These are phyloP conservation scores for Silvanus unidentatus DNA, from an alignment of 2,888 invertebrate genomes.

Conservation along the genomic window DNA sequence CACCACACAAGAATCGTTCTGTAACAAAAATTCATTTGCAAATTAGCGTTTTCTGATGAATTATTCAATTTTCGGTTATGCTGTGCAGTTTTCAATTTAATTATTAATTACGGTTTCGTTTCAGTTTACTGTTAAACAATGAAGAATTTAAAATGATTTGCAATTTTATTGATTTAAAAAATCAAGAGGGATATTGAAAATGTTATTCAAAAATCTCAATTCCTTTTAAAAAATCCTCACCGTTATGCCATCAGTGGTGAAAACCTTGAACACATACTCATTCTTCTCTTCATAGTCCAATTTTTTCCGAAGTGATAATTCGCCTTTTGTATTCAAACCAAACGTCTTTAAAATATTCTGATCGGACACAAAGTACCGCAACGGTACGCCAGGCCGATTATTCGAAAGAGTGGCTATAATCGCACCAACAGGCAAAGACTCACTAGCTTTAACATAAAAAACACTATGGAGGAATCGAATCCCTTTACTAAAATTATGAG, in stretches of 20 bases:
- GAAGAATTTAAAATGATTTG: too few relatives aligned
- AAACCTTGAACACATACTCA: conserved; percentile 70
- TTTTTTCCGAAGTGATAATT: conserved; percentile 66
- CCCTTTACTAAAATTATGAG: conserved; percentile 43
- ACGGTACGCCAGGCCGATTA: conserved; percentile 57
- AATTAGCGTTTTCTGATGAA: too few relatives aligned
- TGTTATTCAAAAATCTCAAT: too few relatives aligned
- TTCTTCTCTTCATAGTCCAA: conserved; percentile 74
- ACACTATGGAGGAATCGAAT: conserved; percentile 64
- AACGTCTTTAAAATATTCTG: conserved; percentile 69
- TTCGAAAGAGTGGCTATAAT: conserved; percentile 67
- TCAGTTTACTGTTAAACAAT: too few relatives aligned
- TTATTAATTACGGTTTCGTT: too few relatives aligned
- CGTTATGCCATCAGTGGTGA: conserved; percentile 72
- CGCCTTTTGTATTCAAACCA: conserved; percentile 71
- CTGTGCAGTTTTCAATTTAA: too few relatives aligned
- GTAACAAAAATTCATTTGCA: conserved; percentile 12
- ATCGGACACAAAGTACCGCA: conserved; percentile 72
- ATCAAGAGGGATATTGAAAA: too few relatives aligned
- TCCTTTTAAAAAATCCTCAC: too few relatives aligned
- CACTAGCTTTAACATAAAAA: conserved; percentile 66
- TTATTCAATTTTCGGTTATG: too few relatives aligned
- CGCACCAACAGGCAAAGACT: conserved; percentile 69
- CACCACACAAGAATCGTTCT: conserved; percentile 81
- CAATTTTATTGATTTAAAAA: too few relatives aligned